phyloP scores from a whole-genome alignment of 2,113 vertebrate genomes.

The Scopus umbretta region DNA sequence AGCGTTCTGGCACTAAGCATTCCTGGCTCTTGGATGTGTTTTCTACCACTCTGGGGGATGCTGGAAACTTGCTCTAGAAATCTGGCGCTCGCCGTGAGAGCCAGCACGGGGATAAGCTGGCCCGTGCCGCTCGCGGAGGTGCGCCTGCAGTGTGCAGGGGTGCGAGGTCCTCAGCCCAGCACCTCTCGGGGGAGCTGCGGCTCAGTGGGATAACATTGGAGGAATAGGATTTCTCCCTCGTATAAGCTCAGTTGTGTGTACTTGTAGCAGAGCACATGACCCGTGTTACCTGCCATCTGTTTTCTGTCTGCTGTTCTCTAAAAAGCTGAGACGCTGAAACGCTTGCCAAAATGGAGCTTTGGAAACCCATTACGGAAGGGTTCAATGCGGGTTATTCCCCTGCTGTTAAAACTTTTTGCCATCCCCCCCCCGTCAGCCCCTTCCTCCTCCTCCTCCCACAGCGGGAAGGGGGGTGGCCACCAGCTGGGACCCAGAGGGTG shows the following conservation, averaged over 20 bases:
- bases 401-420: not conserved
- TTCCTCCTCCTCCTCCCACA: not conserved
- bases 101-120: rapidly evolving
- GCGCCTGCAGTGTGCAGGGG: rapidly evolving
- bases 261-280: rapidly evolving
- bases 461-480: not conserved
- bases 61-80: rapidly evolving
- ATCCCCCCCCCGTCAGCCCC: too few relatives aligned
- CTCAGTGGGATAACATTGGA: rapidly evolving
- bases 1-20: rapidly evolving
- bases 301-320: not conserved
- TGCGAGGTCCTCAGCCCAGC: rapidly evolving
- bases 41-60: rapidly evolving
- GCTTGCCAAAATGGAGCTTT: rapidly evolving
- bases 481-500: not conserved
- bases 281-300: rapidly evolving
- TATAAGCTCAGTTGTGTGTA: rapidly evolving
- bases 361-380: rapidly evolving
- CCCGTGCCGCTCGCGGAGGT: not conserved
- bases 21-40: not conserved
- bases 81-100: rapidly evolving
- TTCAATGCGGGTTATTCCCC: rapidly evolving
- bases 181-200: not conserved
- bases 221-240: rapidly evolving
- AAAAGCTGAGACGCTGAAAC: too few relatives aligned